phyloP scores from a whole-genome alignment of 2,888 invertebrate genomes.

The Drosophila leonis region DNA sequence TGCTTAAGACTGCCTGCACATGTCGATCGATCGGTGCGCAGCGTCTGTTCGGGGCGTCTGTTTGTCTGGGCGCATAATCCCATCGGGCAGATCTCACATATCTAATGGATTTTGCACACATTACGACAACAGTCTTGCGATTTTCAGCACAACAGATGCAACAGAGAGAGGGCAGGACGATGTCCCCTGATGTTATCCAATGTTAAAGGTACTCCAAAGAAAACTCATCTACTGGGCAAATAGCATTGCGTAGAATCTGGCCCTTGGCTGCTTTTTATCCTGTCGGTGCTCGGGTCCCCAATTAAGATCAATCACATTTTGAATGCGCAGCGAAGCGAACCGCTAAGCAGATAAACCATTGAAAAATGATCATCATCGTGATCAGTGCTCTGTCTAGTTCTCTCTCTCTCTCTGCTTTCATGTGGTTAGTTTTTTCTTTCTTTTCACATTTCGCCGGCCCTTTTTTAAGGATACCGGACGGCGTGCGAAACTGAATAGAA shows the following conservation, averaged over 20 bases:
- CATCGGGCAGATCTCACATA: constrained; percentile 71
- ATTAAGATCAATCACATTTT: constrained; percentile 78
- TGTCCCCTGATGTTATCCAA: constrained; percentile 60
- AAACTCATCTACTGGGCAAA: constrained; percentile 52
- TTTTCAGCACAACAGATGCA: constrained; percentile 50
- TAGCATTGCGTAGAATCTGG: constrained; percentile 35
- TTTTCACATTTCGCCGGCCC: constrained; percentile 20
- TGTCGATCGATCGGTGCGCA: constrained; percentile 14
- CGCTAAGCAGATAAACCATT: constrained; percentile 68
- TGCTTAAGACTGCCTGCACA: constrained; percentile 15
- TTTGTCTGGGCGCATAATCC: constrained; percentile 55
- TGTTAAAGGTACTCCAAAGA: constrained; percentile 41
- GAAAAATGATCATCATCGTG: constrained; percentile 58
- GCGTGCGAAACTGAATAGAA: constrained; percentile 69
- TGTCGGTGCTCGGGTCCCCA: constrained; percentile 43
- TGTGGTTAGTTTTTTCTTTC: constrained; percentile 31
- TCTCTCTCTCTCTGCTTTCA: constrained; percentile 9
- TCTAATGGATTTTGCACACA: constrained; percentile 78
- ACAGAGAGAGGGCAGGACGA: constrained; percentile 17
- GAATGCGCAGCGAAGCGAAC: constrained; percentile 58
- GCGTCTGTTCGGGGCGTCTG: constrained; percentile 15
- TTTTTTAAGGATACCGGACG: constrained; percentile 43
- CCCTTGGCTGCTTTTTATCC: constrained; percentile 19
- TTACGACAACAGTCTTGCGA: constrained; percentile 40
- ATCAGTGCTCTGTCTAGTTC: constrained; percentile 9